phyloP scores from a whole-genome alignment of 2,888 invertebrate species.

The Entomobrya proxima region DNA sequence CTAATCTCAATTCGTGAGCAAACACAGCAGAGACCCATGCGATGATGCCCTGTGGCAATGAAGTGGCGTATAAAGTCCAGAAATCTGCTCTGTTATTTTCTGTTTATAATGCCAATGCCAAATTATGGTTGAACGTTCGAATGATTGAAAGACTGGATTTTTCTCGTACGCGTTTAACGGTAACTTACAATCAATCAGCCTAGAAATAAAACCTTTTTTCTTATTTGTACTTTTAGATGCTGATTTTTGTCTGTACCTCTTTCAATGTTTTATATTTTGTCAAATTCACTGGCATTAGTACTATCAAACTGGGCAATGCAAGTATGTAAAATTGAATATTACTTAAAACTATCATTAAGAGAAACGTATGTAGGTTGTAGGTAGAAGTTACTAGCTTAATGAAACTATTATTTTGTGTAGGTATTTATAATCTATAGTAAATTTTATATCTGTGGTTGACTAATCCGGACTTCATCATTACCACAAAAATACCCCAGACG shows the following conservation, averaged over 20 bases:
- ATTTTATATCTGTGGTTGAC: not conserved
- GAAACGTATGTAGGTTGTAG: no score
- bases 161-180: conserved; percentile 7
- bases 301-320: no score
- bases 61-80: not conserved
- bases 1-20: not conserved
- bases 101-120: conserved; percentile 28
- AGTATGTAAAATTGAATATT: no score
- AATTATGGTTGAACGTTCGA: no score
- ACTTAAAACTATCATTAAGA: no score
- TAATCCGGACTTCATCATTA: conserved; percentile 35
- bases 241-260: not conserved
- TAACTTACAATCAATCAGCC: conserved; percentile 39
- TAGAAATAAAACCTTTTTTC: conserved; percentile 12
- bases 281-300: no score
- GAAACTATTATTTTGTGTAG: no score
- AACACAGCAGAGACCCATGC: conserved; percentile 12
- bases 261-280: not conserved
- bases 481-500: not conserved
- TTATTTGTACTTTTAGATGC: not conserved
- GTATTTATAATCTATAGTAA: no score
- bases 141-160: no score
- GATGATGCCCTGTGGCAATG: conserved; percentile 33
- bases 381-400: no score
- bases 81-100: conserved; percentile 28